Base-by-base conservation (phyloP, 1,140 invertebrate species). In the Harlomillsia oculata region DNA sequence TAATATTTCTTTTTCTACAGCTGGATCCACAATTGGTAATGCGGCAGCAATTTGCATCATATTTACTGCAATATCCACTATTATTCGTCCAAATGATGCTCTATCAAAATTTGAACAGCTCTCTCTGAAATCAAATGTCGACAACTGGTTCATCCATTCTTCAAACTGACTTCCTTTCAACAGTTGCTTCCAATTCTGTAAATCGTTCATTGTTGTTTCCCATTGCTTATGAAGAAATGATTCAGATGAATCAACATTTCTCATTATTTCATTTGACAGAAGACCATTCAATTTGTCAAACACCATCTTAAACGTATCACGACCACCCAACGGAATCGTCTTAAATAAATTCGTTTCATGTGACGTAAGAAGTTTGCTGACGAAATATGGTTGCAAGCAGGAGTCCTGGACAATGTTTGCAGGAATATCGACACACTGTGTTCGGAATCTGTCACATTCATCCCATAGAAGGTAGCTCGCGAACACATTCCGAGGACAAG, bases 1-100 rank as follows among this genome's bases (percentile, higher is more conserved):
- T 9, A 53, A 41, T 45, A 65, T 45, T 55, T 60, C 41, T 6
- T 49, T 62, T 49, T 65, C 59, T 16, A 62, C 63, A n/a, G 60
- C 60, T 14, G 63, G 63, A 50, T 65, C 63, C 1, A 65, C 63
- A 1, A 43, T 13, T 4, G 63, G 63, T 20, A 65, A 21, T 23
- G 30, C 16, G 9, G 18, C 43, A 1, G 39, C n/a, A 8, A 55
- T 30, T 30, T 45, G 36, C 39, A 64, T 46, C 14, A 64, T 21
- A 29, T 25, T 18, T 2, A 21, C 40, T 5, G 32, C 53, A 5
- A 25, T 11, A 20, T 59, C 26, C 3, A 61, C 43, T 29, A 64
- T 53, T 9, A 40, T 11, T 14, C 14, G 13, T 23, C 56, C 60
- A 41, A 59, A 13, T 30, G 20, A 30, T 20, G 43, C 29, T 51